Evolutionary conservation across 37 sponge, comb jelly and placozoan genomes (phyloP).

Genomic region (Hexactinellida sp.): DNA sequence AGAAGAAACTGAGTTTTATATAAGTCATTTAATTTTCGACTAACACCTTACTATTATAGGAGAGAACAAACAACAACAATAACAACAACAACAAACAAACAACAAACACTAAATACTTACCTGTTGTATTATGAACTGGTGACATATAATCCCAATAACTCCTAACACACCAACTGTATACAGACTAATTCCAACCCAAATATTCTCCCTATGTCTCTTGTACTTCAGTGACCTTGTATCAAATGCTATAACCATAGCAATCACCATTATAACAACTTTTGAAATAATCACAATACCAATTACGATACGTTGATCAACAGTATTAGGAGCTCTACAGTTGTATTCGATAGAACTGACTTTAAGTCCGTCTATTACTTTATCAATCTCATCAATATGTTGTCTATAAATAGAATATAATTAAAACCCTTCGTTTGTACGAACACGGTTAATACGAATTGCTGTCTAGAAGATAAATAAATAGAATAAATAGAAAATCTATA

Average conservation of each 20-base stretch:
- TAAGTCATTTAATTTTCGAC: too few species aligned
- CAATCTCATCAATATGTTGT: neutral
- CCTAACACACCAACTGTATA: neutral
- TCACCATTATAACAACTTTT: neutral
- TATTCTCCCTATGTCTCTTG: neutral
- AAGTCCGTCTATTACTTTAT: neutral
- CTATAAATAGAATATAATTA: neutral
- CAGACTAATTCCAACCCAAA: neutral
- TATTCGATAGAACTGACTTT: neutral
- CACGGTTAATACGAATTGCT: too few species aligned
- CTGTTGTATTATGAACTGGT: neutral
- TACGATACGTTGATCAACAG: neutral
- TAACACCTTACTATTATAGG: too few species aligned
- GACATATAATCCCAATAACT: neutral
- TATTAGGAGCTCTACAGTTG: neutral
- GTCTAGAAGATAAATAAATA: too few species aligned
- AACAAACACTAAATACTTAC: neutral
- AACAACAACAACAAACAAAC: neutral
- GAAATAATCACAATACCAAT: neutral
- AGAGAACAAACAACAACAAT: too few species aligned
- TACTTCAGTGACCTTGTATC: neutral
- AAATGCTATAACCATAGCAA: slow-evolving; percentile 12
- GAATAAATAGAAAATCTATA: too few species aligned
- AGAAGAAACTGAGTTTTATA: too few species aligned
- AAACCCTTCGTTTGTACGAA: too few species aligned